Percentiles rank a stretch among this genome's conserved stretches.
phyloP scores from a whole-genome alignment of 2,113 vertebrate species.

The Microcebus ravelobensis region DNA sequence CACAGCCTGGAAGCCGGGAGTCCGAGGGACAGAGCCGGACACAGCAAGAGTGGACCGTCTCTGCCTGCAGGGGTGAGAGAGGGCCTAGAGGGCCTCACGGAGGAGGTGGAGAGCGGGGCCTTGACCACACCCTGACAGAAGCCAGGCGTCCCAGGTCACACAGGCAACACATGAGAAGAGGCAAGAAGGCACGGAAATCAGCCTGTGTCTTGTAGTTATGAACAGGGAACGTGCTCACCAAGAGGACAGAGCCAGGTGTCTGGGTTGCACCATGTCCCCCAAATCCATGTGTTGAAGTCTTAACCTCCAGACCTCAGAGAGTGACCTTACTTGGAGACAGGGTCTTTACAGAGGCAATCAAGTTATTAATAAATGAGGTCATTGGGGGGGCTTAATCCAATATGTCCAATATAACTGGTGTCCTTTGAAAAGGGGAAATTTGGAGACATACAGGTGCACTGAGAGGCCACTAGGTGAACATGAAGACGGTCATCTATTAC shows the following conservation, averaged over 20 bases:
- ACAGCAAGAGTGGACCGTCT: neutral
- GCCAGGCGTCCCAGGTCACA: neutral
- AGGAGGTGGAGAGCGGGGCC: neutral
- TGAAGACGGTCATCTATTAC: neutral
- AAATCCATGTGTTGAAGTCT: neutral
- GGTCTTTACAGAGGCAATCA: neutral
- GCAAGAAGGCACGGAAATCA: neutral
- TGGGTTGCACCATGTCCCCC: too few species aligned
- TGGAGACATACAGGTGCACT: neutral
- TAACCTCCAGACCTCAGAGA: neutral
- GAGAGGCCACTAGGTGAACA: accelerated
- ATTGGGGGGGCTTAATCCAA: neutral
- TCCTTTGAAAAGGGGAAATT: neutral
- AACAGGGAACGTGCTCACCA: neutral
- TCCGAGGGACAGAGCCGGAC: neutral
- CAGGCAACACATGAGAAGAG: neutral
- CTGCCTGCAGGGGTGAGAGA: neutral
- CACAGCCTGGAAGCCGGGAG: too few species aligned
- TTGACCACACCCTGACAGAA: neutral
- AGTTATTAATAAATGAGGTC: neutral
- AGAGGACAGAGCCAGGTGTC: too few species aligned
- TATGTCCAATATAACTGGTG: neutral
- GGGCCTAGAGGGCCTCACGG: accelerated
- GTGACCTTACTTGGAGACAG: neutral
- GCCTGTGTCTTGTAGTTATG: neutral